A percentile compares a stretch with the other conserved stretches of the same genome.
phyloP scores from a whole-genome alignment of 2,888 invertebrate genomes.

The Standfussiana lucernea region DNA sequence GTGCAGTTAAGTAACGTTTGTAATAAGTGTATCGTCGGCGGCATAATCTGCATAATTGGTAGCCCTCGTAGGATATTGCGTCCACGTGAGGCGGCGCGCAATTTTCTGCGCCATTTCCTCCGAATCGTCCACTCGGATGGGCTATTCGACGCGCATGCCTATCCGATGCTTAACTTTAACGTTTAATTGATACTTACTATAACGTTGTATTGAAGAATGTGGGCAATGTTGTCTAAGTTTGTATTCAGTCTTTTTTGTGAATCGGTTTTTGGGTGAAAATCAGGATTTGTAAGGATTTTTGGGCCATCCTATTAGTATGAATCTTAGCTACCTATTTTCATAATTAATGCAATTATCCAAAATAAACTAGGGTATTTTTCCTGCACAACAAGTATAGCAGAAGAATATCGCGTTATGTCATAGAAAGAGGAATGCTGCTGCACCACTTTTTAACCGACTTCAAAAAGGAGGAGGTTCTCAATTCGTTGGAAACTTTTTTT shows the following conservation, averaged over 20 bases:
- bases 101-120: conserved; percentile 90
- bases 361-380: not conserved
- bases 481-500: too few species aligned
- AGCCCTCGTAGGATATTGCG: conserved; percentile 89
- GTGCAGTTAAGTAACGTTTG: conserved; percentile 74
- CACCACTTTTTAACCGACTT: too few species aligned
- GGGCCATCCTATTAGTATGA: not conserved
- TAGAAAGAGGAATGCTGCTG: not conserved
- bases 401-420: not conserved
- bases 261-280: not conserved
- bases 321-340: not conserved
- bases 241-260: not conserved
- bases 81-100: conserved; percentile 88
- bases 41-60: conserved; percentile 90
- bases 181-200: conserved; percentile 81
- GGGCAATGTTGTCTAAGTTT: not conserved
- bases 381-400: not conserved
- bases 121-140: conserved; percentile 83
- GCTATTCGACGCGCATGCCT: conserved; percentile 77
- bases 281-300: not conserved
- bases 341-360: not conserved
- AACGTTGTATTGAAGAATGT: conserved; percentile 34
- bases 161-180: conserved; percentile 76
- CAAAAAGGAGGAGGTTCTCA: too few species aligned
- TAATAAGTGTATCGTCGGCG: conserved; percentile 83